These are phyloP conservation scores for Thomomys bottae DNA, from an alignment of 2,113 vertebrate genomes.

Conservation along the genomic window DNA sequence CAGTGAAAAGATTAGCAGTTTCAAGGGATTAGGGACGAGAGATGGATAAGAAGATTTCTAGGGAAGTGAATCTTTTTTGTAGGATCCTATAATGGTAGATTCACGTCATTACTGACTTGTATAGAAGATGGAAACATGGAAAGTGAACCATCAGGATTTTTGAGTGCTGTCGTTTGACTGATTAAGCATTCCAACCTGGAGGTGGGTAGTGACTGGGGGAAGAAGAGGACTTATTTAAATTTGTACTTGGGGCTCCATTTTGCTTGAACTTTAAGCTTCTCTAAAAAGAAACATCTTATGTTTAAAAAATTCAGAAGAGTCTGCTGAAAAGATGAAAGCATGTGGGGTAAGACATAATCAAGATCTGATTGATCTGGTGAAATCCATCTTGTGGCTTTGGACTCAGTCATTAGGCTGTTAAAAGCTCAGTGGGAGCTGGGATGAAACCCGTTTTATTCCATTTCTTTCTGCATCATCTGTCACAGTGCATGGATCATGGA, in stretches of 20 bases:
- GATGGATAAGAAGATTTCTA: neutral
- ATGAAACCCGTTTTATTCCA: neutral
- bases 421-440: neutral
- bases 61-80: neutral
- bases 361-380: neutral
- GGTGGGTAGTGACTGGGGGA: fast-evolving
- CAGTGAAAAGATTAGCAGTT: neutral
- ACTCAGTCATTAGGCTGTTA: neutral
- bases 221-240: too few species aligned
- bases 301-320: neutral
- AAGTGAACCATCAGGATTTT: neutral
- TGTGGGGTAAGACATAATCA: neutral
- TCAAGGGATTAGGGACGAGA: neutral
- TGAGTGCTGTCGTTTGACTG: neutral
- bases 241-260: neutral
- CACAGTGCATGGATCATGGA: fast-evolving
- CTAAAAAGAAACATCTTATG: neutral
- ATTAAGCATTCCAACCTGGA: neutral
- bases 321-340: neutral
- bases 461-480: neutral
- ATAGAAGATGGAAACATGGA: neutral
- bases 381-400: neutral
- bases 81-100: neutral
- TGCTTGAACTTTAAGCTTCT: neutral
- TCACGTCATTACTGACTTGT: neutral